phyloP scores from a whole-genome alignment of 1,140 invertebrate genomes.

The Gyrodactylus salaris region DNA sequence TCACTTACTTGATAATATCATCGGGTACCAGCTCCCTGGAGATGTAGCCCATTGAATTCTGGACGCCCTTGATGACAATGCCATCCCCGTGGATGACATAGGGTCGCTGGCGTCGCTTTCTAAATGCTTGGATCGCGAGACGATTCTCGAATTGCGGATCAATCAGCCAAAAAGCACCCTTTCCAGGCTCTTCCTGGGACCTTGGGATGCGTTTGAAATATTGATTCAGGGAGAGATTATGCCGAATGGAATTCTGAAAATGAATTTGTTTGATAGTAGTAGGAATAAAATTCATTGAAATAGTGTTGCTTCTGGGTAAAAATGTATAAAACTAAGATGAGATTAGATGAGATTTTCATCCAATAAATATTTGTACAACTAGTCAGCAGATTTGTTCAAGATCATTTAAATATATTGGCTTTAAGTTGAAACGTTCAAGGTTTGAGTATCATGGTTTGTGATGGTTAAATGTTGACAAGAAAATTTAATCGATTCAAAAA shows the following conservation, averaged over 20 bases:
- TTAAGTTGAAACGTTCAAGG: too few species aligned
- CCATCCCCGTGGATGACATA: not conserved
- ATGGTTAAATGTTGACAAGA: too few species aligned
- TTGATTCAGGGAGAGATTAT: constrained; percentile 4
- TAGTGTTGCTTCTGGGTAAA: too few species aligned
- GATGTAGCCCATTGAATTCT: not conserved
- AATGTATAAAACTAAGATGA: too few species aligned
- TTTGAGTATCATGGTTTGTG: too few species aligned
- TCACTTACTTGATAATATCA: not conserved
- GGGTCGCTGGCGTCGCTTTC: not conserved
- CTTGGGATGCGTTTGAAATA: constrained; percentile 1
- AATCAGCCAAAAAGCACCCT: constrained; percentile 6
- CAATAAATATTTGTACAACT: too few species aligned
- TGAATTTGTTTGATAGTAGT: too few species aligned
- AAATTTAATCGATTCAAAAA: too few species aligned
- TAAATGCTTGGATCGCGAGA: not conserved
- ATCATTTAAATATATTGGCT: too few species aligned
- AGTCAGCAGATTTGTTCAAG: too few species aligned
- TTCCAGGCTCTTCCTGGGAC: constrained; percentile 2
- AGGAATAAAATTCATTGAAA: too few species aligned
- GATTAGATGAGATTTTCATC: too few species aligned
- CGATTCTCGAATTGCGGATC: not conserved
- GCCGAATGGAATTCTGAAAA: constrained; percentile 6
- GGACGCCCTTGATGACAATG: not conserved
- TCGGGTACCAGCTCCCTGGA: not conserved